Evolutionary conservation across 2,797 vertebrate genomes (phyloP), one percentile per base, ranked within the genome.

Genomic region (Sandelia bainsii): DNA sequence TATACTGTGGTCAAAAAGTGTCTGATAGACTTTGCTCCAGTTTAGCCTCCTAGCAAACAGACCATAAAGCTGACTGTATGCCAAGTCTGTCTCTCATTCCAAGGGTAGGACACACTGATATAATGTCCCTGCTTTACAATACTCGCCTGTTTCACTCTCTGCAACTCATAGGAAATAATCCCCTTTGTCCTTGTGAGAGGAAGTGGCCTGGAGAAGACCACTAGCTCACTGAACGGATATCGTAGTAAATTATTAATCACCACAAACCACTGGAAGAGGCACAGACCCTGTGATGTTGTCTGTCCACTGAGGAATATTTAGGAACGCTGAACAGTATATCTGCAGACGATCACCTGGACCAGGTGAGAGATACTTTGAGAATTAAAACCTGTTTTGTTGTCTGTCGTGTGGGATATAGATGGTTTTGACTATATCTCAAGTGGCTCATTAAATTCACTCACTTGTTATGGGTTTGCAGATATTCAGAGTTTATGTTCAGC

Each of bases 131-230:
- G 79, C 84, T 82, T 67, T 57, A 91, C 89, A 92, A 88, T 87
- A 64, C 82, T 59, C 0, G 76, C 58, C 83, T 91, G 83, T 91
- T 83, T 85, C 1, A 11, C 44, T 76, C 68, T 50, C 62, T 48
- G 19, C 62, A 70, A 61, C 75, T 85, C 46, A 57, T 86, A 93
- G 93, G 92, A 94, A 93, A 88, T 77, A 20, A 80, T 85, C 48
- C 62, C 88, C 71, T 93, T 93, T 93, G 93, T 94, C 91, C 88
- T 81, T 57, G 56, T 72, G 82, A 91, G 80, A 91, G 93, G 93
- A 93, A 91, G 88, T 83, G 79, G 87, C 85, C 79, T 59, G 71
- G 17, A 69, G 83, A 69, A 86, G 84, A 85, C 77, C 83, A 83
- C 80, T 64, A 29, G 83, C 77, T 69, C 45, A 57, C 67, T 71